Percentiles rank a stretch among this genome's conserved stretches.
Conservation (phyloP, 2,113 vertebrate genomes). For the Azemiops feae region DNA sequence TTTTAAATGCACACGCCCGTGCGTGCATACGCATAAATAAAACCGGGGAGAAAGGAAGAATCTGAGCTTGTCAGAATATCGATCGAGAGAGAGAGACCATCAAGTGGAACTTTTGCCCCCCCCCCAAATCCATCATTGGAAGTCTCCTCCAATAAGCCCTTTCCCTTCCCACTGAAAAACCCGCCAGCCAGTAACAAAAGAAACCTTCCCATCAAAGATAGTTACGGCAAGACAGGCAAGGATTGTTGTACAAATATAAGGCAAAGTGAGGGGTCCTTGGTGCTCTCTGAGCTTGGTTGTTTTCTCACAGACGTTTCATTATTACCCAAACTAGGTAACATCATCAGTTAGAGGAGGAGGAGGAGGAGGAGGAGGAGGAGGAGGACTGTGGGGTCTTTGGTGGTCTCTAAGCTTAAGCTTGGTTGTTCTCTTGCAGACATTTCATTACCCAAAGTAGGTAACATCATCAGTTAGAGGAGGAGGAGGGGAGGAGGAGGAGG, state of each 20-base stretch:
- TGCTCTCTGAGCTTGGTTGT: not conserved
- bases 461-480: too few relatives aligned
- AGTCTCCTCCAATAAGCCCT: not conserved
- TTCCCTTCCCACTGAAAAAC: not conserved
- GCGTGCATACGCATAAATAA: not conserved
- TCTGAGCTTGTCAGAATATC: not conserved
- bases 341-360: not conserved
- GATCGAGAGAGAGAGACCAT: not conserved
- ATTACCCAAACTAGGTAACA: not conserved
- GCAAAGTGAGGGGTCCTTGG: not conserved
- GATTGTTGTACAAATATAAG: not conserved
- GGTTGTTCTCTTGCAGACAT: too few relatives aligned
- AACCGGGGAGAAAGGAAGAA: not conserved
- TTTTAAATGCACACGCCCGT: not conserved
- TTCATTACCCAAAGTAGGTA: too few relatives aligned
- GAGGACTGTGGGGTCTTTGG: too few relatives aligned
- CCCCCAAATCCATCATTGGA: not conserved
- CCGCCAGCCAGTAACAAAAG: not conserved
- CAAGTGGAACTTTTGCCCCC: not conserved
- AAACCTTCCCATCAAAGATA: not conserved
- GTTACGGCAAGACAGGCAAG: not conserved
- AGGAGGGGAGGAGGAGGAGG: too few relatives aligned
- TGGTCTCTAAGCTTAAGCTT: too few relatives aligned
- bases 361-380: too few relatives aligned
- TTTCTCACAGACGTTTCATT: rapidly evolving